These are phyloP conservation scores for Smutsia temminckii DNA, from an alignment of 2,797 vertebrate species.

Conservation along the genomic window DNA sequence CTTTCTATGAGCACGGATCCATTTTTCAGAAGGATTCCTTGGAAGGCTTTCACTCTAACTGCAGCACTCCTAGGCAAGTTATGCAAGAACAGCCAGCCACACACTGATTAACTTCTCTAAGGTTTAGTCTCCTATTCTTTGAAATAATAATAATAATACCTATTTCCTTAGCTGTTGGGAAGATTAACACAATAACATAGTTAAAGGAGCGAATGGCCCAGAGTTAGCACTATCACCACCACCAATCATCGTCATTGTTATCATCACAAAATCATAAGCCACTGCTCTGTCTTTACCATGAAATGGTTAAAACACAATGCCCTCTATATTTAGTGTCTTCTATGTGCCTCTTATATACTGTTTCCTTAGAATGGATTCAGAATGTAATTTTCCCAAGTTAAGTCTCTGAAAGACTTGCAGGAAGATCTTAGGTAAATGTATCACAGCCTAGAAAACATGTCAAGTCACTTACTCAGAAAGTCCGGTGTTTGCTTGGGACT, in stretches of 20 bases:
- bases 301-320: background rate
- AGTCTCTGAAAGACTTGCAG: slow-evolving; percentile 14
- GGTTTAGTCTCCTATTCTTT: background rate
- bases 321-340: background rate
- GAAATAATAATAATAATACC: background rate
- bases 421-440: background rate
- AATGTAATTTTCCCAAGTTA: background rate
- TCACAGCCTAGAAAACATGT: background rate
- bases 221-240: background rate
- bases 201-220: background rate
- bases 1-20: background rate
- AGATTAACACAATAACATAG: background rate
- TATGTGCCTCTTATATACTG: background rate
- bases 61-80: background rate
- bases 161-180: background rate
- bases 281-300: background rate
- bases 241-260: background rate
- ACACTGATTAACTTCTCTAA: background rate
- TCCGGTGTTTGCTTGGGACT: background rate
- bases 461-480: background rate
- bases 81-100: background rate
- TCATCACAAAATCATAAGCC: background rate
- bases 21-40: background rate
- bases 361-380: slow-evolving; percentile 5
- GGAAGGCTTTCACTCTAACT: background rate